Base-by-base conservation (phyloP, 1,140 invertebrate species). In the Pristionchus pacificus region DNA sequence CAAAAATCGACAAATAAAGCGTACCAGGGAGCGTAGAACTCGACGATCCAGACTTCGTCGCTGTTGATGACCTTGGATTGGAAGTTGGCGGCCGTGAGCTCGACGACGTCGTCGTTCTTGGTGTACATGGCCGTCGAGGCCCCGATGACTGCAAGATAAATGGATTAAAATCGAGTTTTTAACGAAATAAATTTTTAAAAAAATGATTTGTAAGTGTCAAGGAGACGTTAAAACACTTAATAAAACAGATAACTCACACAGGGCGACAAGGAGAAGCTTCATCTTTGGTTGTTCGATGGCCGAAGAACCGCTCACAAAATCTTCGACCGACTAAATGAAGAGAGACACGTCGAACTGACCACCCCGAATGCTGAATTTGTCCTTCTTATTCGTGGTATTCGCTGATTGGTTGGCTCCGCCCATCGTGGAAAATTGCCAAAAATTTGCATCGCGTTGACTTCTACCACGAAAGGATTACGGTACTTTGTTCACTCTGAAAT, bases 1-100 rank as follows among this genome's bases (percentile, higher is more conserved):
- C 1, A 55, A 66, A 38, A 19, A 1, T 63, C 25, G 32, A 3
- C 27, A 68, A 58, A 49, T 28, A 24, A 27, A 32, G 29, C 70
- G 85, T 91, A 94, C 93, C 93, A 96, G 0, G 93, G 93, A 0
- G 93, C 93, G 86, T 88, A 96, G 85, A 95, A 96, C 83, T 94
- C 92, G n/a, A 96, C 91, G 61, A 96, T 86, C 93, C 93, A 95
- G 60, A 96, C 85, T 78, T 90, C 88, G 86, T 95, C 91, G 76
- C 91, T 89, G 75, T 92, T 88, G 65, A 90, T 87, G 10, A 98
- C 95, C 79, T 90, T 85, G 76, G 87, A 89, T 74, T 98, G 89
- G 85, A 98, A 98, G 87, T 96, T 97, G 29, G 87, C 87, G 3
- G 91, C 88, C n/a, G 90, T 96, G 28, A 98, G 86, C 77, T 96